Percentiles rank a stretch among this genome's conserved stretches.
These are phyloP conservation scores for Habrosyne pyritoides DNA, from an alignment of 2,888 invertebrate genomes.

Conservation along the genomic window DNA sequence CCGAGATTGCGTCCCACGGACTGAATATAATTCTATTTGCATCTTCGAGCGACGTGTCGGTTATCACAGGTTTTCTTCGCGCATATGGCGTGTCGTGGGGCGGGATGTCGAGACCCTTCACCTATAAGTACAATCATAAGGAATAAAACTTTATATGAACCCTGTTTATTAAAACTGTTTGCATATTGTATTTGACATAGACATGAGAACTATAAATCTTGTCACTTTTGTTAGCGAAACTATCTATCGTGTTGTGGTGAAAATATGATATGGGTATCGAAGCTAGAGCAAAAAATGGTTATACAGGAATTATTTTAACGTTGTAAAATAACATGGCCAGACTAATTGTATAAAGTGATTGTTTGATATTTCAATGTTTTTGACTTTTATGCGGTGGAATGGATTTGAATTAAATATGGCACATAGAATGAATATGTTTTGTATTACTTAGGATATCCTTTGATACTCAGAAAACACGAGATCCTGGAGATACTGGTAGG, in stretches of 20 bases:
- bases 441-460: too few species aligned
- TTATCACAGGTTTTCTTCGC: conserved; percentile 67
- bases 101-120: conserved; percentile 76
- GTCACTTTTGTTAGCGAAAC: not conserved
- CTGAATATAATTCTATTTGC: conserved; percentile 82
- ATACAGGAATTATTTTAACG: too few species aligned
- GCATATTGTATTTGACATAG: conserved; percentile 14
- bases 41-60: conserved; percentile 76
- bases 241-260: not conserved
- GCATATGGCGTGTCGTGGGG: conserved; percentile 58
- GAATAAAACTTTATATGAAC: conserved; percentile 12
- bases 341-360: too few species aligned
- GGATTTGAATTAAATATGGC: too few species aligned
- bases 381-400: too few species aligned
- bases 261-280: not conserved
- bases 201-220: not conserved
- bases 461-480: too few species aligned
- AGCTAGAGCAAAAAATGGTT: not conserved
- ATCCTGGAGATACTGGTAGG: too few species aligned
- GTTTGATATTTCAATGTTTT: too few species aligned
- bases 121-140: conserved; percentile 49
- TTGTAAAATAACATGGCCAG: too few species aligned
- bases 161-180: not conserved
- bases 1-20: conserved; percentile 78
- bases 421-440: too few species aligned